Conservation (phyloP, 2,113 vertebrate genomes). For the Hiodon tergisus region DNA sequence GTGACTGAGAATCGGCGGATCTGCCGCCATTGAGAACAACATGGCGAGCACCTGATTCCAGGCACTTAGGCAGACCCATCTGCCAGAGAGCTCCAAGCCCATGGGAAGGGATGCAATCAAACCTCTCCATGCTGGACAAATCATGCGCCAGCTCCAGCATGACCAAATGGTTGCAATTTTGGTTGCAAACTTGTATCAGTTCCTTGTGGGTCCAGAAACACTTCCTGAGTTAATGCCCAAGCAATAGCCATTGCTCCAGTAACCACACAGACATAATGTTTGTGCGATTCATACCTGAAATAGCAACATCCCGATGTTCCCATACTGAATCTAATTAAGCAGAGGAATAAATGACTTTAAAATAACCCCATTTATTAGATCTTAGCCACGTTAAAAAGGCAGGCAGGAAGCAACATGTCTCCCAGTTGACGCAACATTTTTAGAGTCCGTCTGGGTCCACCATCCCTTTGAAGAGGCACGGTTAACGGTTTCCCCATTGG, state of each 20-base stretch:
- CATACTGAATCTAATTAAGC: background rate
- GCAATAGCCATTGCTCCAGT: background rate
- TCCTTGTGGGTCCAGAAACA: background rate
- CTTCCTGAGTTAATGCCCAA: background rate
- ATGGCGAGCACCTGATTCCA: slow-evolving; percentile 6
- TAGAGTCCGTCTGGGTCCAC: background rate
- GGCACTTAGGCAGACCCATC: slow-evolving; percentile 8
- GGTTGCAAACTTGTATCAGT: too few species aligned
- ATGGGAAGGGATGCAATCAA: slow-evolving; percentile 10
- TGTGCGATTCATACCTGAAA: too few species aligned
- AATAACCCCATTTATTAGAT: background rate
- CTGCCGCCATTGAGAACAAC: background rate
- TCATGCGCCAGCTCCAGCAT: background rate
- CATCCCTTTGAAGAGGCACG: background rate
- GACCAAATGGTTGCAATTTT: background rate
- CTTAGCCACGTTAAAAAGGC: slow-evolving; percentile 4
- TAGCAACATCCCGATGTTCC: background rate
- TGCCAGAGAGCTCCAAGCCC: background rate
- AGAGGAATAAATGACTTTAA: background rate
- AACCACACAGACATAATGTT: background rate
- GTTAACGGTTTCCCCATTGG: background rate
- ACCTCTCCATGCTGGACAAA: slow-evolving; percentile 4
- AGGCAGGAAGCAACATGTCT: slow-evolving; percentile 3
- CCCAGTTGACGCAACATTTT: background rate
- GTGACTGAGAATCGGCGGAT: background rate